Evolutionary conservation across 2,888 invertebrate genomes (phyloP).

Genomic region (Seladonia tumulorum): DNA sequence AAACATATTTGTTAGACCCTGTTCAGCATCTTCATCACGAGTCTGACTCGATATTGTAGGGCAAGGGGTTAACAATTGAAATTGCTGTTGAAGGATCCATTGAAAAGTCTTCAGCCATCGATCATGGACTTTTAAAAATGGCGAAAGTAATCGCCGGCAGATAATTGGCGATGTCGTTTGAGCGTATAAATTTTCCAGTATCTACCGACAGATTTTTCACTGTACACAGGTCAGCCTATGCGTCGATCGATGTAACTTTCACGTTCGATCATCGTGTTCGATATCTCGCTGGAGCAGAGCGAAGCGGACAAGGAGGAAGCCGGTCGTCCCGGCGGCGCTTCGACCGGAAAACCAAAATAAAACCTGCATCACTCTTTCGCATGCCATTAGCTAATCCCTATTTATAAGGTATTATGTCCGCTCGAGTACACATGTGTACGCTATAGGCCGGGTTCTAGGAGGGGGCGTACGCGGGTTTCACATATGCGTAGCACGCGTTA

Average conservation of each 20-base stretch:
- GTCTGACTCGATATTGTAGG: too few species aligned
- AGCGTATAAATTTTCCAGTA: too few species aligned
- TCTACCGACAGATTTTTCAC: neutral
- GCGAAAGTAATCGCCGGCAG: too few species aligned
- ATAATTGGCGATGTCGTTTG: too few species aligned
- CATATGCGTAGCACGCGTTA: constrained; percentile 69
- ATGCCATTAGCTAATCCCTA: constrained; percentile 73
- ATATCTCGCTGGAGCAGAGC: neutral
- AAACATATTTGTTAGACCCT: too few species aligned
- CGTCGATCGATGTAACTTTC: neutral
- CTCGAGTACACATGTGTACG: constrained; percentile 47
- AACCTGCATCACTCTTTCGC: constrained; percentile 70
- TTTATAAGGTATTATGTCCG: constrained; percentile 74
- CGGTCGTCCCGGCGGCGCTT: constrained; percentile 34
- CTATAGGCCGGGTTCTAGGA: constrained; percentile 3
- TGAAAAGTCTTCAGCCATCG: too few species aligned
- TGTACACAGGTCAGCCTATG: neutral
- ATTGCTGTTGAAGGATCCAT: too few species aligned
- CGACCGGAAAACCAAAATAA: constrained; percentile 69
- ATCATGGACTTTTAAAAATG: too few species aligned
- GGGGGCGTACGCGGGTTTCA: constrained; percentile 31
- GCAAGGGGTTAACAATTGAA: too few species aligned
- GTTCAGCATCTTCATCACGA: too few species aligned
- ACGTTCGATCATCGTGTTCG: constrained; percentile 24
- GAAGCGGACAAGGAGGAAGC: constrained; percentile 23